phyloP scores from a whole-genome alignment of 2,888 invertebrate genomes.

The Diaperis boleti region DNA sequence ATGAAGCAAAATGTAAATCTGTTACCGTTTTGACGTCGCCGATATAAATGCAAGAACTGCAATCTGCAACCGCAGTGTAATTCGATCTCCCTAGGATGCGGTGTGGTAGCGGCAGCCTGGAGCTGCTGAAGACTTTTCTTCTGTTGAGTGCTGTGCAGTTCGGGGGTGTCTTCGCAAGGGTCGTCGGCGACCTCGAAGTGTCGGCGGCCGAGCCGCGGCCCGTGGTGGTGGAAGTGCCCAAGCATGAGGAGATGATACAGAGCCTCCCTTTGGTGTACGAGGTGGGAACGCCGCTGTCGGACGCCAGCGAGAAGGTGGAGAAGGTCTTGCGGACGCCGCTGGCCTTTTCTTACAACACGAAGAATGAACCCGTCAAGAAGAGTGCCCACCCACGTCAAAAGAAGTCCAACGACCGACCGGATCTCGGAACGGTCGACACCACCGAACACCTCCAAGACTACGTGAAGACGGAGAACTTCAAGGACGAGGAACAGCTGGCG shows the following conservation, averaged over 20 bases:
- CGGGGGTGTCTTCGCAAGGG: slow-evolving; percentile 19
- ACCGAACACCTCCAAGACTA: slow-evolving; percentile 20
- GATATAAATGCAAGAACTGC: slow-evolving; percentile 30
- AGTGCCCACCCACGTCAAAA: not conserved
- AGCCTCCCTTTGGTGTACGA: slow-evolving; percentile 50
- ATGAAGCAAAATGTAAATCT: slow-evolving; percentile 47
- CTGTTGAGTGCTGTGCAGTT: slow-evolving; percentile 31
- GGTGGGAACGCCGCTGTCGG: slow-evolving; percentile 41
- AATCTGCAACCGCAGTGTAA: slow-evolving; percentile 30
- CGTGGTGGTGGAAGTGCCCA: slow-evolving; percentile 47
- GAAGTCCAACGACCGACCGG: slow-evolving; percentile 9
- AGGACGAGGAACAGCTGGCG: slow-evolving; percentile 2
- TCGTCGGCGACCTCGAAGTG: slow-evolving; percentile 46
- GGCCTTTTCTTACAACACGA: slow-evolving; percentile 56
- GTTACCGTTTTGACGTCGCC: slow-evolving; percentile 50
- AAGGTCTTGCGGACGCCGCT: slow-evolving; percentile 58
- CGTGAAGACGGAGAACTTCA: slow-evolving; percentile 2
- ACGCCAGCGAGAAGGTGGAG: slow-evolving; percentile 58
- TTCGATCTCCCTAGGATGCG: slow-evolving; percentile 26
- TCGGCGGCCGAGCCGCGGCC: slow-evolving; percentile 57
- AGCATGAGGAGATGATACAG: slow-evolving; percentile 40
- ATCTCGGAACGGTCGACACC: not conserved
- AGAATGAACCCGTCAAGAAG: slow-evolving; percentile 29
- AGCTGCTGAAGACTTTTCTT: slow-evolving; percentile 36
- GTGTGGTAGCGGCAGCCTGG: slow-evolving; percentile 10